A percentile compares a stretch with the other conserved stretches of the same genome.
These are phyloP conservation scores for Eremophila alpestris DNA, from an alignment of 2,797 vertebrate genomes.

Conservation along the genomic window DNA sequence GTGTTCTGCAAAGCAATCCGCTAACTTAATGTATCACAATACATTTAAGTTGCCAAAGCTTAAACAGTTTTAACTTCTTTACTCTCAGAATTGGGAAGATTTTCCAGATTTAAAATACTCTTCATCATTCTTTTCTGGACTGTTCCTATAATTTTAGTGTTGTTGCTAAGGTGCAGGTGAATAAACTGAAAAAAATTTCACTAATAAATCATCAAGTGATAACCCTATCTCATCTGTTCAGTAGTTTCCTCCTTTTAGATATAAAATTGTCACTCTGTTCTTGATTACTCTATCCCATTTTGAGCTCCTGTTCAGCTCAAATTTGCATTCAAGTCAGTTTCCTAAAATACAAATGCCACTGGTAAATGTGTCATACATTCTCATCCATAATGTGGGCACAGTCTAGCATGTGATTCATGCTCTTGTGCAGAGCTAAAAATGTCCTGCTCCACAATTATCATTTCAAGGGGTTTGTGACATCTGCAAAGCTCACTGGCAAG, in stretches of 20 bases:
- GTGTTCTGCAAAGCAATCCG: neutral
- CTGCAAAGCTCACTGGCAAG: neutral
- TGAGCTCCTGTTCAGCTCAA: conserved; percentile 17
- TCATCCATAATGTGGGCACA: conserved; percentile 21
- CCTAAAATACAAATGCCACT: conserved; percentile 47
- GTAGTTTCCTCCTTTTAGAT: neutral
- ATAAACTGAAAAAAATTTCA: neutral
- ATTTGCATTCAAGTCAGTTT: conserved; percentile 26
- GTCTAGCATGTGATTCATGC: conserved; percentile 52
- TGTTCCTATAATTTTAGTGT: neutral
- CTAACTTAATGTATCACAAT: neutral
- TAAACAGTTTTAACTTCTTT: neutral
- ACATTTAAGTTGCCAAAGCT: neutral
- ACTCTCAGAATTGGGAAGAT: neutral
- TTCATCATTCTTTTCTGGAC: neutral
- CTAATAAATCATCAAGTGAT: neutral
- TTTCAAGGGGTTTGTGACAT: neutral
- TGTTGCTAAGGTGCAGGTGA: neutral
- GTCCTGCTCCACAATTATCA: neutral
- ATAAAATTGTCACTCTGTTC: neutral
- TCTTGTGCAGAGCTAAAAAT: conserved; percentile 1
- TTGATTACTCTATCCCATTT: neutral
- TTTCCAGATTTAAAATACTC: neutral
- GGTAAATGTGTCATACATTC: conserved; percentile 47
- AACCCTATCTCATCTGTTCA: neutral